Evolutionary conservation across 2,888 invertebrate species (phyloP).

Genomic region (Melanostoma scalare): DNA sequence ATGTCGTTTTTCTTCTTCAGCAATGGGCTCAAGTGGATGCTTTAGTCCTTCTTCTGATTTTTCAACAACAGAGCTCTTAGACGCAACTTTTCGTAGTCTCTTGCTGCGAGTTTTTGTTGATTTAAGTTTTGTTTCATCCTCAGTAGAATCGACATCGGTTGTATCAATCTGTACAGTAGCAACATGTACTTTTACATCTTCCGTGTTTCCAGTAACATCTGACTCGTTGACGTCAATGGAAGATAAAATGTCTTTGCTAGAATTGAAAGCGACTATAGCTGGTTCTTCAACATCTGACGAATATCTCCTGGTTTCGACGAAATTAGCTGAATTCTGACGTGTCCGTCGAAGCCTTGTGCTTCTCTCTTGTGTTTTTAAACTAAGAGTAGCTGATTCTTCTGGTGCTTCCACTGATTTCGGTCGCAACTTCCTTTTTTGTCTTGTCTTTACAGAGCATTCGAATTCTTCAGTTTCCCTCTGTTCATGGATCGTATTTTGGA

Average conservation of each 20-base stretch:
- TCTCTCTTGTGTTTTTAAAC: not conserved
- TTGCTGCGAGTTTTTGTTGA: not conserved
- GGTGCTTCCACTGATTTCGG: not conserved
- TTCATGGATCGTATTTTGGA: too few relatives aligned
- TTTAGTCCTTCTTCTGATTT: not conserved
- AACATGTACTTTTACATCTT: not conserved
- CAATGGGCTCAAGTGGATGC: constrained; percentile 20
- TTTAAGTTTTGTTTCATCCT: not conserved
- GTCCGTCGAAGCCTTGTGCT: not conserved
- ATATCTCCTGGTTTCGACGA: not conserved
- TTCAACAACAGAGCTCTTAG: not conserved
- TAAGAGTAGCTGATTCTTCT: not conserved
- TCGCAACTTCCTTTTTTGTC: not conserved
- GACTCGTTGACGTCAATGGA: not conserved
- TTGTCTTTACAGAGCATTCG: too few relatives aligned
- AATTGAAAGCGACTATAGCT: too few relatives aligned
- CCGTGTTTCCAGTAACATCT: not conserved
- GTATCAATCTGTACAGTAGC: not conserved
- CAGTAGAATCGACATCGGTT: constrained; percentile 1
- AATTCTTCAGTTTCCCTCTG: too few relatives aligned
- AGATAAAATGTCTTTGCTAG: not conserved
- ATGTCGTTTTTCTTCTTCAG: constrained; percentile 21
- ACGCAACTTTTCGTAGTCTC: not conserved
- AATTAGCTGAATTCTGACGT: constrained; percentile 13
- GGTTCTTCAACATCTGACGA: too few relatives aligned